Evolutionary conservation across 2,888 invertebrate species (phyloP).

Genomic region (Elgonia sp.): DNA sequence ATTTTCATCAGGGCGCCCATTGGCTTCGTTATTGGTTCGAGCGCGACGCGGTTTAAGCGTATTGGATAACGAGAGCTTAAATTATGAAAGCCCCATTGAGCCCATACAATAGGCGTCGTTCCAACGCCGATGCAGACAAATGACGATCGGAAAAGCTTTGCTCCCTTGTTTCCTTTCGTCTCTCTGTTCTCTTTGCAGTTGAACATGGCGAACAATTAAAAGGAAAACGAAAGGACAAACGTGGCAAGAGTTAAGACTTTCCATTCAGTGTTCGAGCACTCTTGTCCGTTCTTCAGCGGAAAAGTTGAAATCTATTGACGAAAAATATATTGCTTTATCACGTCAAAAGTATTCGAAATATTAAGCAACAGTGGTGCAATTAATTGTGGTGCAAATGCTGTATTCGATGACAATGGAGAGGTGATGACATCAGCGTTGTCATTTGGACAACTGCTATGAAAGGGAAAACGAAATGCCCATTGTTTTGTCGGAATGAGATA

Average conservation of each 20-base stretch:
- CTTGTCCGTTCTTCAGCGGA: background rate
- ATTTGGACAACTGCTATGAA: conserved; percentile 32
- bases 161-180: conserved; percentile 73
- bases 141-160: conserved; percentile 73
- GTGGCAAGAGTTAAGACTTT: conserved; percentile 68
- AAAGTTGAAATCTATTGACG: background rate
- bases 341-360: conserved; percentile 15
- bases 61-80: conserved; percentile 80
- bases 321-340: background rate
- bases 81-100: conserved; percentile 80
- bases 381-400: conserved; percentile 22
- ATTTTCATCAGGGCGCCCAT: conserved; percentile 73
- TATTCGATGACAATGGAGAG: conserved; percentile 16
- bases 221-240: conserved; percentile 73
- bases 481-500: conserved; percentile 37
- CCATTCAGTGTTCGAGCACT: conserved; percentile 41
- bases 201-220: conserved; percentile 76
- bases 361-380: conserved; percentile 8
- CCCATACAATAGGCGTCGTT: conserved; percentile 77
- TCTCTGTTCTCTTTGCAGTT: conserved; percentile 71
- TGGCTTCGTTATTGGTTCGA: conserved; percentile 81
- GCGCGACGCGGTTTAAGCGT: conserved; percentile 79
- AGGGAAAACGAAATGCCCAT: conserved; percentile 47
- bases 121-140: conserved; percentile 74
- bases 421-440: conserved; percentile 45